These are phyloP conservation scores for rabbit (Oryctolagus cuniculus) DNA, from an alignment of 2,113 vertebrate species.

Conservation along the genomic window mOryCun1.1 NC_091437.1:55947501-55948000, in stretches of 20 bases:
- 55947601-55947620: neutral
- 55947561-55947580: neutral
- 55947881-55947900: neutral
- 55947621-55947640: neutral
- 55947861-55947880: neutral
- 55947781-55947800: neutral
- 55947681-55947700: neutral
- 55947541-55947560: neutral
- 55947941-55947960: too few relatives aligned
- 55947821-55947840: fast-evolving
- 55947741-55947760: neutral
- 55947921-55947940: neutral
- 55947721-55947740: neutral
- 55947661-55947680: neutral
- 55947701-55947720: neutral
- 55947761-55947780: too few relatives aligned
- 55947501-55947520: too few relatives aligned
- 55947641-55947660: neutral
- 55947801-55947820: too few relatives aligned
- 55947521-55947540: neutral
- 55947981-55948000: too few relatives aligned
- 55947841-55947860: neutral
- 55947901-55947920: neutral
- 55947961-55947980: too few relatives aligned
- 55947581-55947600: neutral